Evolutionary conservation across 2,113 vertebrate species (phyloP).

Genomic region (Hippopotamus amphibius): DNA sequence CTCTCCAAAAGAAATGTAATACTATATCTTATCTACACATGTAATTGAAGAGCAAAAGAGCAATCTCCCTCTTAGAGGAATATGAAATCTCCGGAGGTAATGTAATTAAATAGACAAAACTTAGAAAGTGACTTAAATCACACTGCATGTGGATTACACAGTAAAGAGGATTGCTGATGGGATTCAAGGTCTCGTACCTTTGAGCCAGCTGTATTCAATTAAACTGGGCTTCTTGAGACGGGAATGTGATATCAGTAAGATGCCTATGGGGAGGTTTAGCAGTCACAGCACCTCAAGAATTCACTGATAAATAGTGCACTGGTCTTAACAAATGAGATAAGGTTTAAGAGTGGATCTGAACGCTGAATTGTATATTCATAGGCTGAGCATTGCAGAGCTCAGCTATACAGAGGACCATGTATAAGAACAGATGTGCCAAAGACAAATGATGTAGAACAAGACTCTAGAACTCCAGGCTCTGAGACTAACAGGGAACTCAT

Average conservation of each 20-base stretch:
- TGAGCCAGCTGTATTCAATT: constrained; percentile 47
- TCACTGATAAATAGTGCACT: constrained; percentile 22
- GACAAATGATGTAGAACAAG: fast-evolving
- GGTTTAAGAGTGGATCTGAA: constrained; percentile 12
- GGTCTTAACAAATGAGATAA: constrained; percentile 43
- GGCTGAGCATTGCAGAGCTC: background rate
- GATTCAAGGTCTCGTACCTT: constrained; percentile 16
- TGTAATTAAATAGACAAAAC: constrained; percentile 52
- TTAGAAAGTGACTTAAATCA: constrained; percentile 41
- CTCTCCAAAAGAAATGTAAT: constrained; percentile 24
- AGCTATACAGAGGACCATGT: background rate
- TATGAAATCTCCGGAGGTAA: constrained; percentile 44
- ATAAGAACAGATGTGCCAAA: background rate
- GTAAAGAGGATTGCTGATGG: constrained; percentile 53
- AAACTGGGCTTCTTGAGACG: constrained; percentile 25
- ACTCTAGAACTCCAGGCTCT: background rate
- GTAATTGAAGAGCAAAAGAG: constrained; percentile 52
- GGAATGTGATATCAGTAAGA: background rate
- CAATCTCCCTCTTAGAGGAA: constrained; percentile 6
- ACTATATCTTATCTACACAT: constrained; percentile 29
- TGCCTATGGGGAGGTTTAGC: background rate
- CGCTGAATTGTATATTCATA: background rate
- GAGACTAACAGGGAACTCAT: background rate
- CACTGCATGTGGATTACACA: constrained; percentile 42
- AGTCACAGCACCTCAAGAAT: background rate